Base-by-base conservation (phyloP, 2,113 vertebrate species). In the Hippoglossus stenolepis region DNA sequence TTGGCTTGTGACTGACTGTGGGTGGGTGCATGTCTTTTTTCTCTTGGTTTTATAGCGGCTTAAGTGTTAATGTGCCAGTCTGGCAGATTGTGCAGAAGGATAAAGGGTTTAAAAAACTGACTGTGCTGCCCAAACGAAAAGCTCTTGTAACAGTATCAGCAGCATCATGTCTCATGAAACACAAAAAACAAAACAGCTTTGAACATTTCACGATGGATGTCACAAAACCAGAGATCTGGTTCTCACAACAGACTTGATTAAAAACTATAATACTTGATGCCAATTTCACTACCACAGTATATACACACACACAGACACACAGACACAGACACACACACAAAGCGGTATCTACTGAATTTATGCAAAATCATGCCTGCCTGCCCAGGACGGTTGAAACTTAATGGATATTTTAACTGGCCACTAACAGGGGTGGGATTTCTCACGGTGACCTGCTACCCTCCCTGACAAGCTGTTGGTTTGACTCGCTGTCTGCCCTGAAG, bases 61-160 rank as follows among this genome's bases (percentile, higher is more conserved):
- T 80, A 77, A 62, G 77, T 68, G 53, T 70, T 79, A 57, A 75
- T 86, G 75, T 82, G 75, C 69, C 77, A 85, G 62, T 65, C 71
- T 83, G 72, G 77, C 85, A 83, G 85, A 87, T 90, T 84, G 70
- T 63, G 64, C 59, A 70, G 53, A 68, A 74, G 75, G 63, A 77
- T 84, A 77, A 87, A 86, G 38, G 75, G 60, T 80, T 89, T 68
- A 31, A 84, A 68, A 61, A 82, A 79, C 59, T 62, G 28, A 77
- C 17, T 69, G 31, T 54, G 45, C 8, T 24, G 64, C 54, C 51
- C 9, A 23, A 64, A 66, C 24, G 40, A 77, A 59, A 82, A 57
- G 13, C 70, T 60, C 4, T 21, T 64, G 26, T 49, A 64, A 71
- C 14, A 23, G 65, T 12, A 24, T 62, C 21, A 43, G 75, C 76